Percentiles rank a stretch among this genome's conserved stretches.
These are phyloP conservation scores for Nycteola revayana DNA, from an alignment of 2,888 invertebrate genomes.

Conservation along the genomic window DNA sequence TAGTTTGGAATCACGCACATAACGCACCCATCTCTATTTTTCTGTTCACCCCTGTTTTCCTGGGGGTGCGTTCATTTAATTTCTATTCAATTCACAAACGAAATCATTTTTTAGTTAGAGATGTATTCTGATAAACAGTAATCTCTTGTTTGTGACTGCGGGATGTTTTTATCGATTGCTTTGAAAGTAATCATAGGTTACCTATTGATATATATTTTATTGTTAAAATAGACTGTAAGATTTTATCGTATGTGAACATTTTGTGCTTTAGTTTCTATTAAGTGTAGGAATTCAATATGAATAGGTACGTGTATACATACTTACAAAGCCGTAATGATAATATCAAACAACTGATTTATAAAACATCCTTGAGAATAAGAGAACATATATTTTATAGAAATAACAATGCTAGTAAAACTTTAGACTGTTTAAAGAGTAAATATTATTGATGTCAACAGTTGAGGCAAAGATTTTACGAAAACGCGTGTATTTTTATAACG, in stretches of 20 bases:
- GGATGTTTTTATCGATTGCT: slow-evolving; percentile 43
- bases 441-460: no score
- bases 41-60: slow-evolving; percentile 55
- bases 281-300: no score
- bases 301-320: no score
- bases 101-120: slow-evolving; percentile 72
- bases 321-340: no score
- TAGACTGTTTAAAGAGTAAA: no score
- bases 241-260: slow-evolving; percentile 19
- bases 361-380: no score
- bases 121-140: slow-evolving; percentile 66
- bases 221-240: slow-evolving; percentile 13
- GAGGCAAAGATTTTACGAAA: no score
- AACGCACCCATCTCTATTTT: slow-evolving; percentile 66
- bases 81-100: slow-evolving; percentile 74
- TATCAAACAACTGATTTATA: no score
- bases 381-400: no score
- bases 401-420: no score
- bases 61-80: slow-evolving; percentile 71
- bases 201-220: slow-evolving; percentile 19
- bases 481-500: no score
- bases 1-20: no score
- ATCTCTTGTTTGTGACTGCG: slow-evolving; percentile 63
- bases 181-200: slow-evolving; percentile 29
- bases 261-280: slow-evolving; percentile 4